Evolutionary conservation across 2,113 vertebrate genomes (phyloP).

Genomic region (Helogale parvula): DNA sequence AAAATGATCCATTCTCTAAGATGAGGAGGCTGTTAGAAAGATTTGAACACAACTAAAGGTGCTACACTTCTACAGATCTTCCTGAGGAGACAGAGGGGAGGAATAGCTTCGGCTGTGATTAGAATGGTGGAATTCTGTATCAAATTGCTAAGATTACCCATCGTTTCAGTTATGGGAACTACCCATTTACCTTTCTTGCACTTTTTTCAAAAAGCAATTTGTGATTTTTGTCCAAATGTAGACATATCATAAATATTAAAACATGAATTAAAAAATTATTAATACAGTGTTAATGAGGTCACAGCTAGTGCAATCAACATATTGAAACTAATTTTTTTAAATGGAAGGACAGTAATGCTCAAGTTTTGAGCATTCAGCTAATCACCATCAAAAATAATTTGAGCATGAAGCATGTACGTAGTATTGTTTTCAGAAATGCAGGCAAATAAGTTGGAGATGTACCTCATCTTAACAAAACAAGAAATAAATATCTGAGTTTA

Average conservation of each 20-base stretch:
- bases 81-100: background rate
- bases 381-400: conserved; percentile 8
- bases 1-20: background rate
- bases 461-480: background rate
- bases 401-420: background rate
- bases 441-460: background rate
- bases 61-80: background rate
- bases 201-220: conserved; percentile 2
- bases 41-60: background rate
- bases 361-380: conserved; percentile 33
- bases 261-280: background rate
- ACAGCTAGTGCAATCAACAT: background rate
- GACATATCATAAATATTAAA: background rate
- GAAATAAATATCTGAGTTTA: conserved; percentile 18
- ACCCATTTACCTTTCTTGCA: background rate
- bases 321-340: conserved; percentile 48
- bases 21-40: background rate
- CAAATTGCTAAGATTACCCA: conserved; percentile 6
- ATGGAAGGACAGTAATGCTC: background rate
- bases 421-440: background rate
- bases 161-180: background rate
- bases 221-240: background rate
- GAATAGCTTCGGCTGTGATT: background rate
- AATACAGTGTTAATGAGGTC: background rate
- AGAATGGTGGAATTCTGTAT: background rate